Evolutionary conservation across 2,797 vertebrate species (phyloP).

Genomic region (Enteromius argenteus): DNA sequence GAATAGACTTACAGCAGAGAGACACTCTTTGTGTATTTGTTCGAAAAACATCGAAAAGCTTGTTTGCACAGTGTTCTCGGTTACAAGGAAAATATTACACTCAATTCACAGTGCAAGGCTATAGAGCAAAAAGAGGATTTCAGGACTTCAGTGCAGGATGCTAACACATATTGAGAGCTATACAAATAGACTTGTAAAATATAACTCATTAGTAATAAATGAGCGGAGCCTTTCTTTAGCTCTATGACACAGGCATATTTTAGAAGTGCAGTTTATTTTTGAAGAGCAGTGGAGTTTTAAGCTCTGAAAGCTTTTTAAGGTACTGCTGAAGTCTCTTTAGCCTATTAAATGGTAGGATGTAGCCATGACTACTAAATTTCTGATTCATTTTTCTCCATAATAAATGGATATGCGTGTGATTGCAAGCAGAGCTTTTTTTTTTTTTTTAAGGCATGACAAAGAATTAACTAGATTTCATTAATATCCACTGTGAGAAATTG

Average conservation of each 20-base stretch:
- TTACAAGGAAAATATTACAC: conserved; percentile 5
- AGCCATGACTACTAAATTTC: conserved; percentile 23
- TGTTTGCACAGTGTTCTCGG: conserved; percentile 6
- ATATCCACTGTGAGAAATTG: background rate
- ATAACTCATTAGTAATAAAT: conserved; percentile 8
- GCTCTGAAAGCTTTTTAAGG: background rate
- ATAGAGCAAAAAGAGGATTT: background rate
- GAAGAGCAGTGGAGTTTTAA: background rate
- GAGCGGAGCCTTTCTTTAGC: background rate
- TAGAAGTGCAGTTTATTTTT: background rate
- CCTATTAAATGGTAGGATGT: background rate
- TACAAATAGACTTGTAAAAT: background rate
- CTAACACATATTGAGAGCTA: background rate
- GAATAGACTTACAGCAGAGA: conserved; percentile 4
- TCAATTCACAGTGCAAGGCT: background rate
- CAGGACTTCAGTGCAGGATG: background rate
- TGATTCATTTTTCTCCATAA: background rate
- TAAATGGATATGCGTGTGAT: background rate
- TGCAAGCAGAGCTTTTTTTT: background rate
- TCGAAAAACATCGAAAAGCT: conserved; percentile 4
- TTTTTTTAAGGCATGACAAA: background rate
- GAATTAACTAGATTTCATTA: conserved; percentile 17
- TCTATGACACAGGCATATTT: background rate
- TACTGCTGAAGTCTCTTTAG: background rate
- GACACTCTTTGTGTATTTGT: conserved; percentile 17